Evolutionary conservation across 64 coral and sea anemone species (phyloP).

Genomic region (Montipora cactus): DNA sequence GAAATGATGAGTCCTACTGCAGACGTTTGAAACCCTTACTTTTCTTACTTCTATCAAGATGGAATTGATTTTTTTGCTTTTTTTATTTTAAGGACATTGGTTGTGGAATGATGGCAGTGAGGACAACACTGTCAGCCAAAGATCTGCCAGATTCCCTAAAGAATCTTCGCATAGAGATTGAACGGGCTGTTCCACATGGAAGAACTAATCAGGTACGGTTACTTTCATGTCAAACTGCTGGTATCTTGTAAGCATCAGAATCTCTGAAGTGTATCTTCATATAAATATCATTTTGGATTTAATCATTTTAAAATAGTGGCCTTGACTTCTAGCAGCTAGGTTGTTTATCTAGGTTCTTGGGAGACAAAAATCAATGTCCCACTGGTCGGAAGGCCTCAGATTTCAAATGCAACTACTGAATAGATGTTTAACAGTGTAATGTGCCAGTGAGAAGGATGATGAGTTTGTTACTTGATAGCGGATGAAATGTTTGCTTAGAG

Average conservation of each 20-base stretch:
- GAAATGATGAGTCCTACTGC: not conserved
- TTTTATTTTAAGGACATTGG: conserved; percentile 76
- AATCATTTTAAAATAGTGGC: too few species aligned
- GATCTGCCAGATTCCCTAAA: conserved; percentile 84
- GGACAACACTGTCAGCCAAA: conserved; percentile 70
- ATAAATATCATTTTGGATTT: too few species aligned
- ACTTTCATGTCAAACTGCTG: not conserved
- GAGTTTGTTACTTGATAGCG: too few species aligned
- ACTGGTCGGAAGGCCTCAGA: too few species aligned
- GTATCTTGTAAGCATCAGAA: too few species aligned
- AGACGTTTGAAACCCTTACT: not conserved
- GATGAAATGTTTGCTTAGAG: too few species aligned
- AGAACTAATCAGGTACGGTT: conserved; percentile 74
- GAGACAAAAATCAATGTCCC: too few species aligned
- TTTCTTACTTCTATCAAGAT: not conserved
- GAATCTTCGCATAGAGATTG: conserved; percentile 70
- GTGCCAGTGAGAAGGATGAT: not conserved
- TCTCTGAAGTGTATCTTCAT: too few species aligned
- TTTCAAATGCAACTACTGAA: too few species aligned
- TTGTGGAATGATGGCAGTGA: conserved; percentile 97
- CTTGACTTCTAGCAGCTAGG: too few species aligned
- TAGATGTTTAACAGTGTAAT: not conserved
- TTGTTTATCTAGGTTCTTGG: too few species aligned
- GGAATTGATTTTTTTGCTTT: not conserved
- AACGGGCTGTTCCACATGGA: conserved; percentile 85